Percentiles rank a stretch among this genome's conserved stretches.
Conservation (phyloP, 2,888 invertebrate genomes). For the Eumacrocentrus americanus region DNA sequence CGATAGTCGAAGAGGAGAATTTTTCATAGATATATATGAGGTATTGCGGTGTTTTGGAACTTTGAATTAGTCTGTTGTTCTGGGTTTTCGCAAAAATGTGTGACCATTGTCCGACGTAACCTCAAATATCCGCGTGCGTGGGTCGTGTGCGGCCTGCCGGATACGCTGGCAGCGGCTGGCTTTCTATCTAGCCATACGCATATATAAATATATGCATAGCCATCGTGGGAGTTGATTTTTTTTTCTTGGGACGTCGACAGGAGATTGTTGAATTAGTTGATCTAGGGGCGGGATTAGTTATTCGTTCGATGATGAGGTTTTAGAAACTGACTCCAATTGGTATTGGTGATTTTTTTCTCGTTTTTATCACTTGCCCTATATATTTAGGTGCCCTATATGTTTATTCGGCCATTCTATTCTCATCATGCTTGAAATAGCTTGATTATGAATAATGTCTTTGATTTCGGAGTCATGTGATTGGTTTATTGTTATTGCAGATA, state of each 20-base stretch:
- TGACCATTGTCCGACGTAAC: neutral
- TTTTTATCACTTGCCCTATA: too few relatives aligned
- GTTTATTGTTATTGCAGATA: conserved; percentile 4
- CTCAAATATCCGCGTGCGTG: conserved; percentile 1
- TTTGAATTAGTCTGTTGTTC: neutral
- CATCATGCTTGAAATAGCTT: neutral
- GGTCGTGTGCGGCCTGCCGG: neutral
- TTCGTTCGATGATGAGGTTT: too few relatives aligned
- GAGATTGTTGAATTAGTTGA: too few relatives aligned
- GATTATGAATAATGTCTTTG: neutral
- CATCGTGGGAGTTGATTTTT: neutral
- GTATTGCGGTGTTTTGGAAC: neutral
- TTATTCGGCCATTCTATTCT: too few relatives aligned
- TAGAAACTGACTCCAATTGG: too few relatives aligned
- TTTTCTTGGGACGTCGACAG: neutral
- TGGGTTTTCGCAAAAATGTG: neutral
- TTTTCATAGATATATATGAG: neutral
- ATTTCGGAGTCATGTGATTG: too few relatives aligned
- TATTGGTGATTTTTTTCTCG: too few relatives aligned
- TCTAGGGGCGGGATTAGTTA: too few relatives aligned
- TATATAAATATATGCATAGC: neutral
- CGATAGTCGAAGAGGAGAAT: neutral
- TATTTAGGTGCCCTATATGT: too few relatives aligned
- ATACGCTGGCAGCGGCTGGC: neutral
- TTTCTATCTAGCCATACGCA: neutral